Percentiles rank a stretch among this genome's conserved stretches.
These are phyloP conservation scores for Ctenopoma multispine DNA, from an alignment of 2,797 vertebrate species.

Conservation along the genomic window DNA sequence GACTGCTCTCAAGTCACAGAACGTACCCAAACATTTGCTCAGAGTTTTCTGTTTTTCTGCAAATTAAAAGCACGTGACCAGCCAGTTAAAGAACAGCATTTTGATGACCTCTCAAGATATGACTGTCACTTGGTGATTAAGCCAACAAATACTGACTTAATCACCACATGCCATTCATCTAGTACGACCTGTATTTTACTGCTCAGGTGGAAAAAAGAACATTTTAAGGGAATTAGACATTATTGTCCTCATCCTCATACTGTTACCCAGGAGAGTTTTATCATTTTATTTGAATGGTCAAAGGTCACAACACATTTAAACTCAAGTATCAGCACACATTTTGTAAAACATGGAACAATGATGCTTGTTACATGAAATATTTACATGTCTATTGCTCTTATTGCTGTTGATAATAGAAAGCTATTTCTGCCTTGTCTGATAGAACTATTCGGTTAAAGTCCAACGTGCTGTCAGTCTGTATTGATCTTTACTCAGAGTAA, in stretches of 20 bases:
- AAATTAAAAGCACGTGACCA: not conserved
- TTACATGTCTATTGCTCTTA: constrained; percentile 20
- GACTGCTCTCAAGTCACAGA: no score
- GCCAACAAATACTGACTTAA: no score
- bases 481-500: constrained; percentile 67
- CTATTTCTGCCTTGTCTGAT: constrained; percentile 22
- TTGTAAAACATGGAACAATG: not conserved
- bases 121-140: not conserved
- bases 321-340: not conserved
- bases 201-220: not conserved
- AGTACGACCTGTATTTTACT: not conserved
- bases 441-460: constrained; percentile 63
- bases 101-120: not conserved
- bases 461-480: constrained; percentile 59
- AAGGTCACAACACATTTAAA: not conserved
- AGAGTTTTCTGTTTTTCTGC: no score
- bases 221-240: no score
- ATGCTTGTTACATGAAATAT: not conserved
- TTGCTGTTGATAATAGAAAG: constrained; percentile 16
- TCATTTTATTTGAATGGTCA: not conserved
- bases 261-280: not conserved
- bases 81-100: not conserved
- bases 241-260: no score
- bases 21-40: no score
- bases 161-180: no score